Evolutionary conservation across 2,888 invertebrate species (phyloP).

Genomic region (Bugula neritina): DNA sequence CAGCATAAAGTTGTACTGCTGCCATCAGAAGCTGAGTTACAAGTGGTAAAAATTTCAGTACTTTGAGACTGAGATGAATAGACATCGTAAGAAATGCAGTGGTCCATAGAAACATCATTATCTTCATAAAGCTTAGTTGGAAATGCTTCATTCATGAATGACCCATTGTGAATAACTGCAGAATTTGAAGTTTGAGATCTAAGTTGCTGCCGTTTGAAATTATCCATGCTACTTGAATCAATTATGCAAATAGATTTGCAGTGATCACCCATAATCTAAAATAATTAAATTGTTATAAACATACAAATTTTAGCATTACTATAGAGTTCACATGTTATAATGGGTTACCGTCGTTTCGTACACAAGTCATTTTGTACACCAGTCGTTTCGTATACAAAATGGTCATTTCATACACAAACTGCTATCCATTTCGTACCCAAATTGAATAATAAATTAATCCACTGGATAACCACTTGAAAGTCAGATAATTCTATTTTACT

Average conservation of each 20-base stretch:
- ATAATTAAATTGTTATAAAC: not conserved
- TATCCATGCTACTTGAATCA: not conserved
- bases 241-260: not conserved
- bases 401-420: too few species aligned
- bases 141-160: slow-evolving; percentile 19
- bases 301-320: not conserved
- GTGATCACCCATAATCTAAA: not conserved
- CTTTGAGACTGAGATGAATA: not conserved
- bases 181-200: not conserved
- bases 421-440: too few species aligned
- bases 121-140: slow-evolving; percentile 13
- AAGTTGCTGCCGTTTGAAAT: not conserved
- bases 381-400: too few species aligned
- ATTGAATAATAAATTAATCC: too few species aligned
- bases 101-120: not conserved
- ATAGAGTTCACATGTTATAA: not conserved
- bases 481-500: too few species aligned
- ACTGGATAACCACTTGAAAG: too few species aligned
- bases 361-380: too few species aligned
- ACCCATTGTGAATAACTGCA: slow-evolving; percentile 22
- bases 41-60: not conserved
- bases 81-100: not conserved
- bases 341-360: too few species aligned
- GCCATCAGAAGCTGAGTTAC: not conserved
- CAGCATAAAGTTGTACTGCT: not conserved